A percentile compares a stretch with the other conserved stretches of the same genome.
phyloP scores from a whole-genome alignment of 2,888 invertebrate genomes.

The Lasioglossum vierecki region DNA sequence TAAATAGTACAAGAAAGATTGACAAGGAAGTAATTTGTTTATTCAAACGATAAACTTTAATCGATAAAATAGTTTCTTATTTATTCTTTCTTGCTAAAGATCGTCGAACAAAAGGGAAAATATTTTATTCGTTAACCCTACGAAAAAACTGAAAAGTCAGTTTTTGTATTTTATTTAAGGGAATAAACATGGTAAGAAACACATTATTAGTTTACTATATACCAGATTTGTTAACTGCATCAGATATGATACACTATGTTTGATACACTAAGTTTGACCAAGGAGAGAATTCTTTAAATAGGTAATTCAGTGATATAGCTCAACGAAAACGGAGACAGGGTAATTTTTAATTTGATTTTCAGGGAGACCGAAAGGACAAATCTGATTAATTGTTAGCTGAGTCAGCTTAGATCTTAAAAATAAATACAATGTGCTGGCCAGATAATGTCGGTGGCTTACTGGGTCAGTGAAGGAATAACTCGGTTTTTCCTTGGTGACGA shows the following conservation, averaged over 20 bases:
- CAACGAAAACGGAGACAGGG: neutral
- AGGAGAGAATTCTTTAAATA: neutral
- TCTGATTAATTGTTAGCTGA: conserved; percentile 1
- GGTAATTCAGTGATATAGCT: neutral
- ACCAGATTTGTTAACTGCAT: too few species aligned
- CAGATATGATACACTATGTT: neutral
- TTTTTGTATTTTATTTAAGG: too few species aligned
- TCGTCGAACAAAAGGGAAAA: too few species aligned
- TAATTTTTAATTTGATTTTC: neutral
- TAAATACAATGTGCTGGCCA: neutral
- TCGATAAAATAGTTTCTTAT: too few species aligned
- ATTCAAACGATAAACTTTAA: too few species aligned
- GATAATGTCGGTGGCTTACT: conserved; percentile 3
- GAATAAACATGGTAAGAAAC: too few species aligned
- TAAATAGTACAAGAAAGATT: neutral
- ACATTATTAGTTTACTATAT: too few species aligned
- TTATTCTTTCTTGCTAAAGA: too few species aligned
- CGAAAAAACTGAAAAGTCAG: too few species aligned
- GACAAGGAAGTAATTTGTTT: too few species aligned
- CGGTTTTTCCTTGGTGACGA: neutral
- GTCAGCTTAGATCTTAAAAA: neutral
- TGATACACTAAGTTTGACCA: neutral
- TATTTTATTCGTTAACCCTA: too few species aligned
- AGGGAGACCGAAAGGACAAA: conserved; percentile 3
- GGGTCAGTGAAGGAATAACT: neutral